Conservation (phyloP, 1,140 invertebrate genomes). For the Eubasilissa regina region DNA sequence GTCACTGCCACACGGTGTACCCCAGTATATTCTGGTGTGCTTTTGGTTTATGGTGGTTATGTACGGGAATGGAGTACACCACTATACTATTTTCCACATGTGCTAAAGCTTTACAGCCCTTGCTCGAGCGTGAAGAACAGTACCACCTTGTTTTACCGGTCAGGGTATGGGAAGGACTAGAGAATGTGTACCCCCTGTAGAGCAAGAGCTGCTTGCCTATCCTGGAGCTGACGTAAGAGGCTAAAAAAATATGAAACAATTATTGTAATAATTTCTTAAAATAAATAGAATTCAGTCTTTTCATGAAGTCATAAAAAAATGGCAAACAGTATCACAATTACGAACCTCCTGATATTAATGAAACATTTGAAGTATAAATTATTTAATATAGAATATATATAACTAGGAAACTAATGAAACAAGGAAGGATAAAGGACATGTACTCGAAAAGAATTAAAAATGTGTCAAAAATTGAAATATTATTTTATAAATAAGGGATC, state of each 20-base stretch:
- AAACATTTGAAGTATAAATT: no score
- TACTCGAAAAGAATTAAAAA: no score
- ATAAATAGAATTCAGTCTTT: no score
- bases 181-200: conserved; percentile 33
- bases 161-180: conserved; percentile 30
- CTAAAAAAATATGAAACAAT: conserved; percentile 18
- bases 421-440: no score
- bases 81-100: conserved; percentile 30
- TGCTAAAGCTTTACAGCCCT: conserved; percentile 63
- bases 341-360: no score
- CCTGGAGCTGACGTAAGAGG: conserved; percentile 22
- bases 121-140: conserved; percentile 63
- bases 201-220: conserved; percentile 34
- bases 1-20: conserved; percentile 21
- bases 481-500: no score
- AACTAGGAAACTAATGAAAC: no score
- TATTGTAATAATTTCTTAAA: no score
- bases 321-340: no score
- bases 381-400: no score
- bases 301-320: no score
- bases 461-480: no score
- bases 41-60: conserved; percentile 35
- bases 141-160: conserved; percentile 62
- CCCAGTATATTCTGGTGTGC: conserved; percentile 11
- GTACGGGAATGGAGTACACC: conserved; percentile 25